A percentile compares a stretch with the other conserved stretches of the same genome.
Conservation (phyloP, 2,888 invertebrate genomes). For the Idaea straminata region DNA sequence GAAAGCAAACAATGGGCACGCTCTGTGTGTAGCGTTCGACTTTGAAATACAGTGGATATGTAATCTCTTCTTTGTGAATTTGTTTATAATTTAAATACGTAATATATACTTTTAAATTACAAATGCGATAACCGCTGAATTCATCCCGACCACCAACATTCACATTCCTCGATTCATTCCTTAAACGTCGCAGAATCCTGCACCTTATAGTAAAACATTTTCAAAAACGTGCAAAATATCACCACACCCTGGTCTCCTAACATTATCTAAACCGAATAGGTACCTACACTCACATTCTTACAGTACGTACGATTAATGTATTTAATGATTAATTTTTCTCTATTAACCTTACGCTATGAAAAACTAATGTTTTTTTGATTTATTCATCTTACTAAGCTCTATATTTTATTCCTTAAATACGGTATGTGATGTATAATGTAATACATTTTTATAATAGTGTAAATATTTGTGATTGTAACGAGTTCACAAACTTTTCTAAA, state of each 20-base stretch:
- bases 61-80: conserved; percentile 68
- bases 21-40: conserved; percentile 66
- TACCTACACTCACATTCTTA: conserved; percentile 71
- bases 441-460: conserved; percentile 76
- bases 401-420: conserved; percentile 66
- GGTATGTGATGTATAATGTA: conserved; percentile 71
- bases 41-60: conserved; percentile 68
- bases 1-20: conserved; percentile 14
- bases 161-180: conserved; percentile 57
- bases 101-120: conserved; percentile 57
- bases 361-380: conserved; percentile 62
- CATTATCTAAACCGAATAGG: conserved; percentile 73
- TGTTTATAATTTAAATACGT: conserved; percentile 47
- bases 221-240: conserved; percentile 81
- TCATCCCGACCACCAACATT: conserved; percentile 60
- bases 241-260: conserved; percentile 81
- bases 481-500: conserved; percentile 61
- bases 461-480: conserved; percentile 71
- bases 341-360: conserved; percentile 73
- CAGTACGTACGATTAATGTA: conserved; percentile 67
- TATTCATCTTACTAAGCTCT: conserved; percentile 79
- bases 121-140: conserved; percentile 61
- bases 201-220: conserved; percentile 76
- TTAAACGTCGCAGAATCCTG: conserved; percentile 64
- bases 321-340: conserved; percentile 67